Evolutionary conservation across 2,888 invertebrate species (phyloP).

Genomic region (Phengaris alcon): DNA sequence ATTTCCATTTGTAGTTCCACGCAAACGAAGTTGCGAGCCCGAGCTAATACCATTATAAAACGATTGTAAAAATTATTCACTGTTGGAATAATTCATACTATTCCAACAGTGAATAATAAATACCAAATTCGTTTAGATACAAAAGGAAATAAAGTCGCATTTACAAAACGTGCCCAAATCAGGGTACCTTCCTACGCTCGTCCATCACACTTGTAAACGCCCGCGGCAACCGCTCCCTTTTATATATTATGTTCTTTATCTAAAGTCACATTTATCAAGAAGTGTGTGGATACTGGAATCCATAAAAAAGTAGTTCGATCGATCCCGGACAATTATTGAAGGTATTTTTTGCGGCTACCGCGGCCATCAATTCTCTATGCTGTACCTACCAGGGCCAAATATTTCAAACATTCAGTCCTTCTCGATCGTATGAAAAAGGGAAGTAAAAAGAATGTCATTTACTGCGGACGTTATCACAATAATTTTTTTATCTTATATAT

Average conservation of each 20-base stretch:
- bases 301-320: constrained; percentile 15
- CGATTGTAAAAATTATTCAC: too few relatives aligned
- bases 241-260: constrained; percentile 30
- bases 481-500: too few relatives aligned
- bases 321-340: constrained; percentile 1
- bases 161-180: constrained; percentile 24
- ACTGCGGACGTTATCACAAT: not conserved
- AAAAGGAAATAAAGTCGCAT: not conserved
- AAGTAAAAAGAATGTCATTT: not conserved
- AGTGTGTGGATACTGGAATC: constrained; percentile 10
- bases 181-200: constrained; percentile 21
- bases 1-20: too few relatives aligned
- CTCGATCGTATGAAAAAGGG: not conserved
- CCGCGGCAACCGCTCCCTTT: constrained; percentile 29
- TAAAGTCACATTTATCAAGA: constrained; percentile 26
- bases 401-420: not conserved
- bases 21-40: too few relatives aligned
- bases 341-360: not conserved
- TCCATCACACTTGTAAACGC: constrained; percentile 31
- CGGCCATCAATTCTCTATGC: not conserved
- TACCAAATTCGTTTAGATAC: not conserved
- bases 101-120: not conserved
- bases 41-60: not conserved
- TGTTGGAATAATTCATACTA: not conserved
- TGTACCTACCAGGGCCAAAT: not conserved